phyloP scores from a whole-genome alignment of 1,140 invertebrate species.

The Zaprionus ghesquierei region DNA sequence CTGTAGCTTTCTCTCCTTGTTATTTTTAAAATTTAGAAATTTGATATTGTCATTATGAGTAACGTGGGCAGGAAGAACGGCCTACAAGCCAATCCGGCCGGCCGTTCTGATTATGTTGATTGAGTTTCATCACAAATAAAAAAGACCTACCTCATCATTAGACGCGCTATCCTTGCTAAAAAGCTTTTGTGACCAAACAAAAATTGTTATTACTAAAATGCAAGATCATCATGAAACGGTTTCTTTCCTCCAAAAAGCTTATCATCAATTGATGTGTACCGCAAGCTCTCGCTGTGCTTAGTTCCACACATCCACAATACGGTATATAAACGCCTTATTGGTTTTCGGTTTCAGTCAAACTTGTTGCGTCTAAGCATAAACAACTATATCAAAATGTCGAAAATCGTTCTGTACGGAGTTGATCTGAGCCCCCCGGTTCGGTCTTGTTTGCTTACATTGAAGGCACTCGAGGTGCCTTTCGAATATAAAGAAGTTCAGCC shows the following conservation, averaged over 20 bases:
- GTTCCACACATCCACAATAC: neutral
- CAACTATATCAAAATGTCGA: constrained; percentile 31
- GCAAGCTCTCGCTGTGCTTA: neutral
- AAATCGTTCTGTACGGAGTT: constrained; percentile 80
- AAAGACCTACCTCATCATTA: neutral
- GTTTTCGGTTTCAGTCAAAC: neutral
- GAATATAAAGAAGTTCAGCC: constrained; percentile 84
- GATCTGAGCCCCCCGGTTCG: constrained; percentile 83
- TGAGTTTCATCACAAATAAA: neutral
- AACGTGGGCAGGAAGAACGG: neutral
- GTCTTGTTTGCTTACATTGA: constrained; percentile 81
- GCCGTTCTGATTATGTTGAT: neutral
- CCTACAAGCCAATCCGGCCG: neutral
- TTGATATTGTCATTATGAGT: neutral
- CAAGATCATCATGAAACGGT: constrained; percentile 9
- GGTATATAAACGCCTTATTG: neutral
- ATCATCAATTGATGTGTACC: neutral
- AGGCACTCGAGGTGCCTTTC: constrained; percentile 83
- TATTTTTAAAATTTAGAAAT: neutral
- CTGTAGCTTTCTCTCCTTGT: no score
- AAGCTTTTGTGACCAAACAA: neutral
- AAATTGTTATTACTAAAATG: neutral
- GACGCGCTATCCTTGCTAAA: neutral
- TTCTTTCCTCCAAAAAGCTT: neutral
- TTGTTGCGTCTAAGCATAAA: neutral